phyloP scores from a whole-genome alignment of 2,797 vertebrate genomes.

The Numenius phaeopus region DNA sequence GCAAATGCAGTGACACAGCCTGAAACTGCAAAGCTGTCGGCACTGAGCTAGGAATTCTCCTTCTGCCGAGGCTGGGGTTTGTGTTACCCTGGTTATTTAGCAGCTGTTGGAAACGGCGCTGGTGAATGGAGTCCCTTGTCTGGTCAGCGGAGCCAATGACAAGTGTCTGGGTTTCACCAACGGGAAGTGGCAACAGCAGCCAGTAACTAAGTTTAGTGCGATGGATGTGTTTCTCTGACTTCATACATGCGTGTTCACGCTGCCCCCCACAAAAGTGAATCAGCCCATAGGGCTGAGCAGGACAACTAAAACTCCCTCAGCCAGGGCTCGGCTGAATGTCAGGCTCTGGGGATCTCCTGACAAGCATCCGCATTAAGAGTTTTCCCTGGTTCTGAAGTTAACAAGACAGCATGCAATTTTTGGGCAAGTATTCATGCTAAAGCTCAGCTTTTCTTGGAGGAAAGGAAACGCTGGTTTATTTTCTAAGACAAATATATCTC shows the following conservation, averaged over 20 bases:
- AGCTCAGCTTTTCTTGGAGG: neutral
- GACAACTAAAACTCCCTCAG: neutral
- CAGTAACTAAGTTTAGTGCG: neutral
- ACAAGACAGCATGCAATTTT: neutral
- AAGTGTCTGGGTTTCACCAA: conserved; percentile 18
- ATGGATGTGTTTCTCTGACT: neutral
- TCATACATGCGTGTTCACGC: neutral
- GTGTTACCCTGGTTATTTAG: conserved; percentile 10
- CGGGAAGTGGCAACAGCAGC: conserved; percentile 17
- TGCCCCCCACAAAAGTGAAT: neutral
- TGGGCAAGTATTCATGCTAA: conserved; percentile 14
- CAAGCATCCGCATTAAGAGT: neutral
- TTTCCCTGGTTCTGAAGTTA: neutral
- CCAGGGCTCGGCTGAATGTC: neutral
- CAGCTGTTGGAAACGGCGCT: conserved; percentile 42
- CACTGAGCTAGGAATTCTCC: neutral
- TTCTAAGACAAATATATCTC: conserved; percentile 5
- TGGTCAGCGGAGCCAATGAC: conserved; percentile 21
- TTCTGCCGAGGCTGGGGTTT: neutral
- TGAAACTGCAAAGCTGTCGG: neutral
- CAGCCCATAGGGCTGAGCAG: neutral
- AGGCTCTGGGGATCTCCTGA: neutral
- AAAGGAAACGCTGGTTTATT: neutral
- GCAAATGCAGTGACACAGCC: neutral
- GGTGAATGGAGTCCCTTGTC: conserved; percentile 72